Base-by-base conservation (phyloP, 2,888 invertebrate species). In the Metacarcinus magister region DNA sequence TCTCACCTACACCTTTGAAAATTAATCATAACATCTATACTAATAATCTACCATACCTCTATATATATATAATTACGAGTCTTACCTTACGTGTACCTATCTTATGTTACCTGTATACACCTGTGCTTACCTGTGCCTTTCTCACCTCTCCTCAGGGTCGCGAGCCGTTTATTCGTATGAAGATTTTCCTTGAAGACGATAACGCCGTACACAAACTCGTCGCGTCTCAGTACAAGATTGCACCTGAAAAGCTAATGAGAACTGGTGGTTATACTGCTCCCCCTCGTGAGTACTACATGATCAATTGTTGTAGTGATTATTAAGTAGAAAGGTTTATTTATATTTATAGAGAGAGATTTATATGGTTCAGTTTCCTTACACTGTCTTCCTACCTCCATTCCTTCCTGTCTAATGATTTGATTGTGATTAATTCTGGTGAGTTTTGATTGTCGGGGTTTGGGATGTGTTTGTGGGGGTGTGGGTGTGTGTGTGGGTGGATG, bases 161-260 rank as follows among this genome's bases (percentile, higher is more conserved):
- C 46, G 99, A 99, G 97, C 99, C 99, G 0, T 99, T 99, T 98
- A 99, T 99, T 97, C 98, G 99, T 96, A 99, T 99, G 99, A 99
- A 99, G 98, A 99, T 99, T 98, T 99, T 99, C 98, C 98, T 99
- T 97, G 99, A 99, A 98, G 99, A 99, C 97, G 99, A 99, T 97
- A 99, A 99, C 97, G 99, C 99, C 19, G 99, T 99, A 0, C 99
- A 99, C 98, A 99, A 99, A 97, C 98, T 99, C 97, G 99, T 99
- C 44, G 99, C 99, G 97, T 99, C 99, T 97, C 99, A 99, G 98
- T 99, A 99, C 98, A 99, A 99, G 98, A 99, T 99, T 96, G 99
- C 99, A 0, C 99, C 99, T 13, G 99, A 99, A 98, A 99, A 99
- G 98, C 98, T 99, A 96, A 99, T 99, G 99, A 98, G 99, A 97